Percentiles rank a stretch among this genome's conserved stretches.
These are phyloP conservation scores for Lysiphlebus fabarum DNA, from an alignment of 1,140 invertebrate species.

Conservation along the genomic window DNA sequence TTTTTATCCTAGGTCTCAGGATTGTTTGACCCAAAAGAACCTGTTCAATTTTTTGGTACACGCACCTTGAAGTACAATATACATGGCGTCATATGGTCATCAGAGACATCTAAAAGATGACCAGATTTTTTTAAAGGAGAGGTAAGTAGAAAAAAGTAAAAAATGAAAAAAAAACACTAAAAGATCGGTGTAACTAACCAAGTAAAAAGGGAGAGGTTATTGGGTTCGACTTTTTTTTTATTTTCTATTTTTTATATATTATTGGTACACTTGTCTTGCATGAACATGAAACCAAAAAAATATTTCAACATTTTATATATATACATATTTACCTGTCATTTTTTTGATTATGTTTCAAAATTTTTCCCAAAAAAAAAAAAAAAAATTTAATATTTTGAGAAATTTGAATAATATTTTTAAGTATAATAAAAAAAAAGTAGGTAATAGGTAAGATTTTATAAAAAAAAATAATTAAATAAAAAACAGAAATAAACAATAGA, in stretches of 20 bases:
- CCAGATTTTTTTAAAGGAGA: conserved; percentile 1
- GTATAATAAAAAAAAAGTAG: too few species aligned
- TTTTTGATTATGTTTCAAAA: too few species aligned
- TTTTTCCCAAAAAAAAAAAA: too few species aligned
- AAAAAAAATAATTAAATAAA: too few species aligned
- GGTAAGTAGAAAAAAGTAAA: background rate
- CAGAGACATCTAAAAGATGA: too few species aligned
- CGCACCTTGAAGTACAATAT: conserved; percentile 1
- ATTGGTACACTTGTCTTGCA: conserved; percentile 1
- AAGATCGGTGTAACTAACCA: background rate
- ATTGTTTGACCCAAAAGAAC: conserved; percentile 7
- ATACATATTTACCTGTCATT: conserved; percentile 11
- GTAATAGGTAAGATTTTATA: too few species aligned
- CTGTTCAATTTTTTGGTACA: conserved; percentile 15
- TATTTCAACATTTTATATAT: conserved; percentile 8
- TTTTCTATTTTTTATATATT: conserved; percentile 10
- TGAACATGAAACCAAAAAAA: conserved; percentile 5
- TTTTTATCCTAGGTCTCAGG: conserved; percentile 1
- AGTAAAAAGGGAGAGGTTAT: conserved; percentile 5
- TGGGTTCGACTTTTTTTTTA: conserved; percentile 4
- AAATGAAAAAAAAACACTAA: conserved; percentile 1
- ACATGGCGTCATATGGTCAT: too few species aligned
- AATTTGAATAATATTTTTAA: too few species aligned
- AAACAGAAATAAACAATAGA: too few species aligned
- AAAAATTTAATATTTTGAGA: too few species aligned